Conservation (phyloP, 2,113 vertebrate genomes). For the Xerus inauris region DNA sequence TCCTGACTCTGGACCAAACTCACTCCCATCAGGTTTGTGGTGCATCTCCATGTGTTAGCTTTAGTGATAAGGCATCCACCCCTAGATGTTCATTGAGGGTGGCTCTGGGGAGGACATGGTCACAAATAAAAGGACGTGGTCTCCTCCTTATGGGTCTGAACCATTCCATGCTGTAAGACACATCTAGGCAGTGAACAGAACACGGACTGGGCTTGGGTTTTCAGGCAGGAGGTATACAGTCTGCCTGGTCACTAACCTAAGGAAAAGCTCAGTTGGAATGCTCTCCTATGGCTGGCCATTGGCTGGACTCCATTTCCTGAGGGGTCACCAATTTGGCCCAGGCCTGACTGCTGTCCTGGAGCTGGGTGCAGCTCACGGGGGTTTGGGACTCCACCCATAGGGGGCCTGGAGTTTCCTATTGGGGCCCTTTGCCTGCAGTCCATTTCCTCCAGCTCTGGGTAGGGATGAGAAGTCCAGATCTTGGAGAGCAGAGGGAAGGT, state of each 20-base stretch:
- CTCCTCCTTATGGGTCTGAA: background rate
- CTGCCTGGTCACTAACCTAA: background rate
- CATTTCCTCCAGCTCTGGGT: accelerated
- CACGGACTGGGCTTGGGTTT: background rate
- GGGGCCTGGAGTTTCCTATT: too few relatives aligned
- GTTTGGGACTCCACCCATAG: accelerated
- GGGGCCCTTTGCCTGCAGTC: accelerated
- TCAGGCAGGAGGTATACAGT: background rate
- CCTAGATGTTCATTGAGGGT: background rate
- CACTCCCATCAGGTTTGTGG: accelerated
- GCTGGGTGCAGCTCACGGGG: accelerated
- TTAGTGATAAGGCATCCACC: background rate
- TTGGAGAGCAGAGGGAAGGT: too few relatives aligned
- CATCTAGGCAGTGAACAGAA: too few relatives aligned
- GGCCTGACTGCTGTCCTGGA: background rate
- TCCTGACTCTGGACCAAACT: background rate
- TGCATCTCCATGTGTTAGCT: too few relatives aligned
- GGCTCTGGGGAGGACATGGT: background rate
- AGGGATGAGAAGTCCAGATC: accelerated
- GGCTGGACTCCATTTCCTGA: background rate
- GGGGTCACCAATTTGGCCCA: background rate
- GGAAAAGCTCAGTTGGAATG: background rate
- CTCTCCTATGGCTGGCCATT: too few relatives aligned
- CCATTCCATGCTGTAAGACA: background rate
- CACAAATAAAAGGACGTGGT: background rate